Evolutionary conservation across 2,113 vertebrate species (phyloP), one percentile per base, ranked within the genome.

Genomic region (Apodemus sylvaticus): DNA sequence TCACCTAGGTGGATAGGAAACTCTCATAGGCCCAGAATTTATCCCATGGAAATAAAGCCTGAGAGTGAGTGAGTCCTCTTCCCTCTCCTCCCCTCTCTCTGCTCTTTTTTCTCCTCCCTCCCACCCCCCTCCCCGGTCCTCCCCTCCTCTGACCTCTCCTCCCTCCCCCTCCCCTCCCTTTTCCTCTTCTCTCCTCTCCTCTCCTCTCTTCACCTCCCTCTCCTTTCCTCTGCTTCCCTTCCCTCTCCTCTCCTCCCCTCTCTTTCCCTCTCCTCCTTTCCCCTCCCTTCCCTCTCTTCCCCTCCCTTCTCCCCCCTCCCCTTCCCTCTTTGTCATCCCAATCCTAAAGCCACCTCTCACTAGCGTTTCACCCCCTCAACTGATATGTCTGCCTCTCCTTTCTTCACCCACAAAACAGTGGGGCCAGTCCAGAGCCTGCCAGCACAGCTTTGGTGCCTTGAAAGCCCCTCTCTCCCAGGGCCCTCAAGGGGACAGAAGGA

Each of bases 251-350:
- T 31, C 36, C 14, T 11, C 60, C 2, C 12, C 8, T 9, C 51
- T 31, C 51, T 3, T 9, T 11, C 4, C 20, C 51, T 9, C 4
- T 36, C 26, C 13, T 68, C 68, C 36, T 22, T 17, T 20, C 70
- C 17, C 2, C 3, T 17, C 8, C 19, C 19, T 7, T 8, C 9
- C 71, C 7, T 20, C 2, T 42, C n/a, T 7, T 4, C 10, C 0
- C 55, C 10, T 53, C 11, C 19, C 48, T 0, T 12, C 20, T 4
- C 4, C 36, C 29, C 11, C 24, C 4, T 4, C 66, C 1, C 10
- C 17, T 16, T 31, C 34, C 45, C 7, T 9, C 8, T 16, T n/a
- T 3, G 26, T 12, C 66, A 82, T 71, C 70, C 66, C n/a, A 5
- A 2, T 9, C 53, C 76, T 70, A 36, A 39, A 34, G 48, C 36